Evolutionary conservation across 2,888 invertebrate genomes (phyloP).

Genomic region (Nymphalis urticae): DNA sequence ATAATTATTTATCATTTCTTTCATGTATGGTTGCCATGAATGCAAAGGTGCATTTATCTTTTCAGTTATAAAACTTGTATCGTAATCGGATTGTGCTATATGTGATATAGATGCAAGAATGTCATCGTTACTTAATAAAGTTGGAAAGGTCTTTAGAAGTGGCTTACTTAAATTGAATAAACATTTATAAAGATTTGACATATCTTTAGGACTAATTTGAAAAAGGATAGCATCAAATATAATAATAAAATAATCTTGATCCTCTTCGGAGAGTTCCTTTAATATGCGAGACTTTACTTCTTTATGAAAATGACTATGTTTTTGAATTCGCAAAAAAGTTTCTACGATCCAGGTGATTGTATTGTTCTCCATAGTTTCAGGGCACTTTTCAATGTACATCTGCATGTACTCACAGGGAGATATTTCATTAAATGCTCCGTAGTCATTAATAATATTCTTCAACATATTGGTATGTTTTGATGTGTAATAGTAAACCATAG

Average conservation of each 20-base stretch:
- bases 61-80: slow-evolving; percentile 73
- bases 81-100: slow-evolving; percentile 73
- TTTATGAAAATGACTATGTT: slow-evolving; percentile 59
- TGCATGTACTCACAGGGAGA: slow-evolving; percentile 70
- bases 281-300: slow-evolving; percentile 54
- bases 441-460: slow-evolving; percentile 63
- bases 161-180: slow-evolving; percentile 68
- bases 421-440: slow-evolving; percentile 50
- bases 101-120: slow-evolving; percentile 69
- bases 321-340: slow-evolving; percentile 64
- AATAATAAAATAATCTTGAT: slow-evolving; percentile 65
- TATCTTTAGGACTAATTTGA: slow-evolving; percentile 58
- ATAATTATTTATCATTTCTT: slow-evolving; percentile 67
- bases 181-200: slow-evolving; percentile 64
- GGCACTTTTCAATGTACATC: slow-evolving; percentile 64
- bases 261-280: slow-evolving; percentile 57
- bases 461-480: slow-evolving; percentile 68
- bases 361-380: slow-evolving; percentile 57
- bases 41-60: slow-evolving; percentile 76
- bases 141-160: slow-evolving; percentile 61
- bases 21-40: slow-evolving; percentile 71
- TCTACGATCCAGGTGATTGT: slow-evolving; percentile 71
- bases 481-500: slow-evolving; percentile 72
- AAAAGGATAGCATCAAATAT: slow-evolving; percentile 63
- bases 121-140: slow-evolving; percentile 71